Conservation (phyloP, 1,140 invertebrate genomes). For the Anastatus disparis region DNA sequence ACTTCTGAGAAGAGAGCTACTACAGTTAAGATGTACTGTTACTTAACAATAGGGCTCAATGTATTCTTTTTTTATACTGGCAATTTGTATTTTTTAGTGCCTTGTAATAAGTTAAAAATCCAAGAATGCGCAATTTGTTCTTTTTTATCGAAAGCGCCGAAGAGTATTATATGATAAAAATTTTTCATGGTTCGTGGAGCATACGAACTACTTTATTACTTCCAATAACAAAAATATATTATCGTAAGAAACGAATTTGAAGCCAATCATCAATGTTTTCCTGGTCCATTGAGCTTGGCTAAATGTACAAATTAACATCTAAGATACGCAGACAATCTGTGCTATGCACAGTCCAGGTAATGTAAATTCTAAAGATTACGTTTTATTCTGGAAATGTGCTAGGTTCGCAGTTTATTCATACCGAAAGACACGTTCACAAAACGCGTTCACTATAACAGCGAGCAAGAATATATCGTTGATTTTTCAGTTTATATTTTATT, state of each 20-base stretch:
- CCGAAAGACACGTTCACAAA: slow-evolving; percentile 27
- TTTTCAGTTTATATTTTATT: slow-evolving; percentile 35
- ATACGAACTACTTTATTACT: slow-evolving; percentile 49
- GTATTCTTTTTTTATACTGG: slow-evolving; percentile 31
- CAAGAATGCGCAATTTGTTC: slow-evolving; percentile 25
- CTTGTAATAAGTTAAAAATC: slow-evolving; percentile 36
- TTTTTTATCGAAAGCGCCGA: slow-evolving; percentile 15
- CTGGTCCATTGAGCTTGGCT: slow-evolving; percentile 40
- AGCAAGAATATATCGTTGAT: slow-evolving; percentile 36
- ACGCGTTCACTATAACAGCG: slow-evolving; percentile 31
- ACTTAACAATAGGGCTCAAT: slow-evolving; percentile 36
- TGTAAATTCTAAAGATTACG: slow-evolving; percentile 40
- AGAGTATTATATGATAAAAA: slow-evolving; percentile 41
- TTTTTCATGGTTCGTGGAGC: slow-evolving; percentile 25
- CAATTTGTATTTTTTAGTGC: slow-evolving; percentile 31
- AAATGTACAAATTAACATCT: slow-evolving; percentile 49
- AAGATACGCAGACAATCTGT: slow-evolving; percentile 39
- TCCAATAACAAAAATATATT: slow-evolving; percentile 56
- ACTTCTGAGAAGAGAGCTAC: slow-evolving; percentile 29
- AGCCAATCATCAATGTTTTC: slow-evolving; percentile 45
- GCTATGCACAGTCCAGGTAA: slow-evolving; percentile 37
- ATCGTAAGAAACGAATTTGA: slow-evolving; percentile 51
- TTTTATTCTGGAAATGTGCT: slow-evolving; percentile 38
- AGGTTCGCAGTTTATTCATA: slow-evolving; percentile 42
- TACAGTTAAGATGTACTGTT: slow-evolving; percentile 37